Evolutionary conservation across 1,140 invertebrate species (phyloP).

Genomic region (Neuroterus valhalla): DNA sequence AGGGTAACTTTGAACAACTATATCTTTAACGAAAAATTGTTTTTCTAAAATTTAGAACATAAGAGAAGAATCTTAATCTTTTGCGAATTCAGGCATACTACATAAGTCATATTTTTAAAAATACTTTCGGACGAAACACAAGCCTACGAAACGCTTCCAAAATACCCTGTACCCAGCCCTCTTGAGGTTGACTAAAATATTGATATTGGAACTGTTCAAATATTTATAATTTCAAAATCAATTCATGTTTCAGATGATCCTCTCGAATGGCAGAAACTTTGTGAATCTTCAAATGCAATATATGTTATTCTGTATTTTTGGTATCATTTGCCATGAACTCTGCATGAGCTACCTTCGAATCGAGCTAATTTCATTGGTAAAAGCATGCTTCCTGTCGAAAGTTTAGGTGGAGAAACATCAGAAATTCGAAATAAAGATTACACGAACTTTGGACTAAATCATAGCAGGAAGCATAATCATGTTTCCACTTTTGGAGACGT

Average conservation of each 20-base stretch:
- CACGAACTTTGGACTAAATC: slow-evolving; percentile 5
- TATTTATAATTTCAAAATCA: neutral
- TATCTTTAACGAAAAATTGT: no score
- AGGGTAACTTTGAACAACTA: no score
- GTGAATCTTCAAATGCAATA: neutral
- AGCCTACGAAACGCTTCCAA: no score
- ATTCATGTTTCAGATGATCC: neutral
- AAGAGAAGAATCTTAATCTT: no score
- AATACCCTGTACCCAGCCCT: no score
- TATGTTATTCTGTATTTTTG: neutral
- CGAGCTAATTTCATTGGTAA: neutral
- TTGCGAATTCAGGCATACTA: no score
- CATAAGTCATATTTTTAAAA: no score
- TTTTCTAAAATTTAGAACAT: no score
- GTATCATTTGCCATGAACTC: neutral
- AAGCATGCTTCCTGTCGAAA: neutral
- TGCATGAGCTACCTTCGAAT: neutral
- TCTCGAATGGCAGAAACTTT: neutral
- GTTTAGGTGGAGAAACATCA: neutral
- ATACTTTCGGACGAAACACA: no score
- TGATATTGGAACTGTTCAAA: neutral
- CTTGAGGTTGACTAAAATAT: neutral
- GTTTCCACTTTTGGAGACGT: neutral
- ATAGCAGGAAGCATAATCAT: neutral
- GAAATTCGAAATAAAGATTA: slow-evolving; percentile 14